phyloP scores from a whole-genome alignment of 1,140 invertebrate genomes.

The Linepithema humile region DNA sequence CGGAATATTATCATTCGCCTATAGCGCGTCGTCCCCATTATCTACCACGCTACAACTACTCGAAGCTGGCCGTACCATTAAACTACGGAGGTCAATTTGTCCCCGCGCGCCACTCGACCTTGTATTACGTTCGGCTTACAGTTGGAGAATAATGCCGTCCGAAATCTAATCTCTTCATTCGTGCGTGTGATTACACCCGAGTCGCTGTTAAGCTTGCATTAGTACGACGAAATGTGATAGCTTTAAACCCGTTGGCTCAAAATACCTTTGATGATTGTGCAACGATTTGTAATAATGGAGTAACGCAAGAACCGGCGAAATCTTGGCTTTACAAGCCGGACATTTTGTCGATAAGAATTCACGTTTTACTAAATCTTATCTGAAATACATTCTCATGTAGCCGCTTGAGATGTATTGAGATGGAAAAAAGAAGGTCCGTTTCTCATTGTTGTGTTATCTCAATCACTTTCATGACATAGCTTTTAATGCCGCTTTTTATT shows the following conservation, averaged over 20 bases:
- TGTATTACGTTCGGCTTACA: conserved; percentile 61
- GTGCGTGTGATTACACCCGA: conserved; percentile 57
- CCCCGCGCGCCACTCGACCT: conserved; percentile 45
- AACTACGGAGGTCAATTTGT: conserved; percentile 72
- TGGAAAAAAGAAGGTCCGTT: background rate
- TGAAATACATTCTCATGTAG: background rate
- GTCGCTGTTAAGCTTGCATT: conserved; percentile 51
- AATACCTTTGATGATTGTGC: background rate
- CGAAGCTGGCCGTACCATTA: conserved; percentile 68
- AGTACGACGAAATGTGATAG: background rate
- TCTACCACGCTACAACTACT: conserved; percentile 60
- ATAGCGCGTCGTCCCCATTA: conserved; percentile 59
- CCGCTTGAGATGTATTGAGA: background rate
- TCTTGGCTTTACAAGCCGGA: background rate
- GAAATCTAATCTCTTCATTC: conserved; percentile 52
- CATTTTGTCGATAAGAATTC: background rate
- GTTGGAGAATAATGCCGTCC: conserved; percentile 34
- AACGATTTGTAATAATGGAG: background rate
- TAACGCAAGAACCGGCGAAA: background rate
- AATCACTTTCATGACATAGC: background rate
- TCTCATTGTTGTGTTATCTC: background rate
- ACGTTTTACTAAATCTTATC: no score
- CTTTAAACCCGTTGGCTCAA: background rate
- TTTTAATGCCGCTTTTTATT: background rate
- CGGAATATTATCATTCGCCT: conserved; percentile 70